Evolutionary conservation across 2,113 vertebrate genomes (phyloP).

Genomic region (Hyperoodon ampullatus): DNA sequence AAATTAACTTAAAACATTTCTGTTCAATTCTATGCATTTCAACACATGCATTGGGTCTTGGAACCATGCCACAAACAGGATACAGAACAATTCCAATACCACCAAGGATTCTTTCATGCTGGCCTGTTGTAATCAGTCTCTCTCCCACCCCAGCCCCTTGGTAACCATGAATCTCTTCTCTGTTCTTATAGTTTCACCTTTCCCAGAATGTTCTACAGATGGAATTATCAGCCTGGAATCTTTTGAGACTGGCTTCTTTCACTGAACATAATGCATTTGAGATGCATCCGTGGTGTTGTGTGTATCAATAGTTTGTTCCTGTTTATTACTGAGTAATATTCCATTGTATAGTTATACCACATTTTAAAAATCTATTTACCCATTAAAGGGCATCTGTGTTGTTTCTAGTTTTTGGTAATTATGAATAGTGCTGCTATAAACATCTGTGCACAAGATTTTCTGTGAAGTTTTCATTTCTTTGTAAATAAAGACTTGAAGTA

Average conservation of each 20-base stretch:
- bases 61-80: neutral
- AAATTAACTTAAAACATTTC: neutral
- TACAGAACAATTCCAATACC: neutral
- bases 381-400: neutral
- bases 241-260: neutral
- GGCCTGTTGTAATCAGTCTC: neutral
- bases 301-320: neutral
- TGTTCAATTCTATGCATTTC: neutral
- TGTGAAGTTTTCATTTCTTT: neutral
- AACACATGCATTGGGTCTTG: neutral
- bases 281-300: neutral
- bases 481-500: neutral
- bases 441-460: neutral
- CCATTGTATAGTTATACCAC: neutral
- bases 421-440: neutral
- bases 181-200: neutral
- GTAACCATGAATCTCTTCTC: neutral
- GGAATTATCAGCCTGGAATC: neutral
- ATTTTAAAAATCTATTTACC: neutral
- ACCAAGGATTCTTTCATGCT: neutral
- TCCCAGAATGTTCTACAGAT: neutral
- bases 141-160: neutral
- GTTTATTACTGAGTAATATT: constrained; percentile 3
- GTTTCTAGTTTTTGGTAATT: neutral
- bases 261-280: neutral